Base-by-base conservation (phyloP, 2,888 invertebrate genomes). In the Protophormia terraenovae region DNA sequence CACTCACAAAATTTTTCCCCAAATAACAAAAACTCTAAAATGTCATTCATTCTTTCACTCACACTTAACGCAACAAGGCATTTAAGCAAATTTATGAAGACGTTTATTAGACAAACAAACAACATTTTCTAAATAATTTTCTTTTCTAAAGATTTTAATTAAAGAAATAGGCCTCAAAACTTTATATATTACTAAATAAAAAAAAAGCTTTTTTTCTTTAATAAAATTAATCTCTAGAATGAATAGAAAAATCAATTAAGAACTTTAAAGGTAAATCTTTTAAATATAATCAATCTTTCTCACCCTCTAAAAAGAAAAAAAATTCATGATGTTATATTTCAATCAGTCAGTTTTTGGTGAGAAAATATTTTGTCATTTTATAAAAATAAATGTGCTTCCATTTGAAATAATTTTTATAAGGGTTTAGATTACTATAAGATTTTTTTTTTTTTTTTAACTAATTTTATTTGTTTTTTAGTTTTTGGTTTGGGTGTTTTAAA, bases 21-120 rank as follows among this genome's bases (percentile, higher is more conserved):
- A 62, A 58, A 67, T 19, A 60, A 60, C 47, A 47, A 69, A 22
- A 27, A 16, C 29, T 35, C 35, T 27, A 2, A 24, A n/a, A 4
- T 29, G 35, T 8, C 27, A 27, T 24, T 41, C 35, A 24, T 10
- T 24, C 53, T 14, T 12, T 45, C 16, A 3, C 4, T 45, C 12
- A 53, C 22, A 24, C 27, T 27, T 27, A 55, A 6, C 24, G n/a
- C n/a, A n/a, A n/a, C n/a, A 24, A 27, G 2, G 7, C 5, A 8
- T 6, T 50, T n/a, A 8, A 35, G 10, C 14, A 87, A 89, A 90
- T 90, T 90, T 90, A 91, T 90, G 90, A 84, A 86, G 90, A 90
- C 91, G 88, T 91, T 90, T 90, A 91, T 90, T 89, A 88, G 89
- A 77, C 90, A 89, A 79, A 78, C 82, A 84, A 83, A 87, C 84